A percentile compares a stretch with the other conserved stretches of the same genome.
Evolutionary conservation across 1,140 invertebrate species (phyloP).

Genomic region (Drosophila elegans): DNA sequence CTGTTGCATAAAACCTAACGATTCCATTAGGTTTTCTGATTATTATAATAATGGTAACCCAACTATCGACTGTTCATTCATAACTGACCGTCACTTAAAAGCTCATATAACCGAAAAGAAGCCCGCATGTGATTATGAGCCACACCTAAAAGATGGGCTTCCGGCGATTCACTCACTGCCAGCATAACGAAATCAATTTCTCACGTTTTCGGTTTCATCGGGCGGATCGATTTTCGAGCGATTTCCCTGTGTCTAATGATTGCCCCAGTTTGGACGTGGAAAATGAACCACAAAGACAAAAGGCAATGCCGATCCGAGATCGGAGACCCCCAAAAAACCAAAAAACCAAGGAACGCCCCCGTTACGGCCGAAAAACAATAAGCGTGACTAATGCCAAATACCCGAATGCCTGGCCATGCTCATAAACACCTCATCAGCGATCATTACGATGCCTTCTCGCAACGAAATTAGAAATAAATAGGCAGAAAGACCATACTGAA

Average conservation of each 20-base stretch:
- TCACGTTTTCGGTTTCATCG: conserved; percentile 66
- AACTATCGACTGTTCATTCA: neutral
- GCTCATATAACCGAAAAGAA: conserved; percentile 13
- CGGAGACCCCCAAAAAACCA: neutral
- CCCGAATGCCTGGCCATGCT: conserved; percentile 38
- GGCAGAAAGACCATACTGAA: conserved; percentile 23
- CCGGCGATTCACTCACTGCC: conserved; percentile 21
- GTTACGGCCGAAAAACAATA: conserved; percentile 23
- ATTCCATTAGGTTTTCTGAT: neutral
- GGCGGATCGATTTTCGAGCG: conserved; percentile 43
- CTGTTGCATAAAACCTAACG: too few species aligned
- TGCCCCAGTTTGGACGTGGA: conserved; percentile 51
- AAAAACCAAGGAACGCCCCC: conserved; percentile 20
- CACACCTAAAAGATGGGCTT: conserved; percentile 27
- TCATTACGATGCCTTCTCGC: conserved; percentile 76
- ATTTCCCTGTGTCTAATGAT: conserved; percentile 64
- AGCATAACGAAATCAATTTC: conserved; percentile 46
- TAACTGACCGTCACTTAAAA: conserved; percentile 2
- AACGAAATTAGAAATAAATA: conserved; percentile 72
- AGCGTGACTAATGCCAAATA: conserved; percentile 80
- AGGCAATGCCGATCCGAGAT: conserved; percentile 11
- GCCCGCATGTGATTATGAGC: conserved; percentile 9
- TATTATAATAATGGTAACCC: neutral
- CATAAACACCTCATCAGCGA: conserved; percentile 81
- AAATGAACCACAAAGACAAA: conserved; percentile 22